phyloP scores from a whole-genome alignment of 2,113 vertebrate genomes.

The Periophthalmodon schlosseri region DNA sequence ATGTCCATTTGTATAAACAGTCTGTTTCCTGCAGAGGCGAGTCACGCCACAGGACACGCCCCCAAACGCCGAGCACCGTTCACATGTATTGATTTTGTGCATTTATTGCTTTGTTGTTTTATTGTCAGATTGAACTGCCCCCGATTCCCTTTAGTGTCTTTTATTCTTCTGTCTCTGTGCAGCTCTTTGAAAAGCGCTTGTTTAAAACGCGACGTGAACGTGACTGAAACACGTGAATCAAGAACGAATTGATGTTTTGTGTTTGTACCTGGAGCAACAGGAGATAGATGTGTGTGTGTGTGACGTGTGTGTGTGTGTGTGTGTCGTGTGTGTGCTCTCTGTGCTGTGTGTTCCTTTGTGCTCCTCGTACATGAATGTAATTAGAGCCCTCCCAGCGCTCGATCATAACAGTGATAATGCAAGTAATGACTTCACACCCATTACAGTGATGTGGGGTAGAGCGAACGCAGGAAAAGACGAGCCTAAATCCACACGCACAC shows the following conservation, averaged over 20 bases:
- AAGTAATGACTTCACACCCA: conserved; percentile 41
- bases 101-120: background rate
- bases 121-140: background rate
- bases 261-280: background rate
- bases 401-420: conserved; percentile 34
- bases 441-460: conserved; percentile 33
- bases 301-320: background rate
- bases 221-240: background rate
- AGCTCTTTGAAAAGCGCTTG: background rate
- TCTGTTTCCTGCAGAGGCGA: too few relatives aligned
- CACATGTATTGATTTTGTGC: background rate
- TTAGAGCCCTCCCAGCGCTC: background rate
- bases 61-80: too few relatives aligned
- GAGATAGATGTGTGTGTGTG: background rate
- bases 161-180: background rate
- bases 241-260: background rate
- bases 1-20: too few relatives aligned
- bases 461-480: conserved; percentile 7
- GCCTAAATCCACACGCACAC: conserved; percentile 32
- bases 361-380: background rate
- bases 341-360: background rate
- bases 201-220: background rate
- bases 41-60: too few relatives aligned
- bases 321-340: background rate
- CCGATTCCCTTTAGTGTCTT: background rate